These are phyloP conservation scores for Polyergus mexicanus DNA, from an alignment of 1,140 invertebrate genomes.

Conservation along the genomic window DNA sequence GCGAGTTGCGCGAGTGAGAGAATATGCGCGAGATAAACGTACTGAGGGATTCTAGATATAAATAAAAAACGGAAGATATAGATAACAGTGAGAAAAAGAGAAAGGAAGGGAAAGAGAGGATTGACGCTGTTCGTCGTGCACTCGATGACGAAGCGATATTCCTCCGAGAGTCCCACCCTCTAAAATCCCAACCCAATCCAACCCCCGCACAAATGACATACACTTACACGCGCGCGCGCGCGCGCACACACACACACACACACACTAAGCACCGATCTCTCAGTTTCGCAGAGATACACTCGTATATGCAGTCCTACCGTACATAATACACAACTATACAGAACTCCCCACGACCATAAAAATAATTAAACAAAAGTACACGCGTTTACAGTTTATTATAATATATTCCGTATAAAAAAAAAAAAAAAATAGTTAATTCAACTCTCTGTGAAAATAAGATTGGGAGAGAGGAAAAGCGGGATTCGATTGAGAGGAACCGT, in stretches of 20 bases:
- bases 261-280: background rate
- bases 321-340: constrained; percentile 3
- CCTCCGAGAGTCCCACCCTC: constrained; percentile 52
- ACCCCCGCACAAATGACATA: constrained; percentile 29
- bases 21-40: constrained; percentile 50
- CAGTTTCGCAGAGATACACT: constrained; percentile 20
- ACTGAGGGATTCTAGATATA: constrained; percentile 64
- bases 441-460: constrained; percentile 66
- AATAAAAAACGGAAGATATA: constrained; percentile 64
- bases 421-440: constrained; percentile 85
- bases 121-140: constrained; percentile 58
- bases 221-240: background rate
- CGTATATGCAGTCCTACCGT: background rate
- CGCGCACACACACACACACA: background rate
- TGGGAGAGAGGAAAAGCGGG: constrained; percentile 51
- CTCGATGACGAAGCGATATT: constrained; percentile 66
- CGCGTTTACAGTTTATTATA: constrained; percentile 85
- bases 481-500: constrained; percentile 72
- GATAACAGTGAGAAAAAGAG: constrained; percentile 55
- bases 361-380: constrained; percentile 83
- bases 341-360: constrained; percentile 70
- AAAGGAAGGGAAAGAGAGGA: constrained; percentile 34
- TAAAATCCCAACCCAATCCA: constrained; percentile 57
- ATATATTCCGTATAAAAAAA: constrained; percentile 86
- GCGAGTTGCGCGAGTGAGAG: constrained; percentile 18